These are phyloP conservation scores for Ericerus pela DNA, from an alignment of 1,140 invertebrate species.

Conservation along the genomic window DNA sequence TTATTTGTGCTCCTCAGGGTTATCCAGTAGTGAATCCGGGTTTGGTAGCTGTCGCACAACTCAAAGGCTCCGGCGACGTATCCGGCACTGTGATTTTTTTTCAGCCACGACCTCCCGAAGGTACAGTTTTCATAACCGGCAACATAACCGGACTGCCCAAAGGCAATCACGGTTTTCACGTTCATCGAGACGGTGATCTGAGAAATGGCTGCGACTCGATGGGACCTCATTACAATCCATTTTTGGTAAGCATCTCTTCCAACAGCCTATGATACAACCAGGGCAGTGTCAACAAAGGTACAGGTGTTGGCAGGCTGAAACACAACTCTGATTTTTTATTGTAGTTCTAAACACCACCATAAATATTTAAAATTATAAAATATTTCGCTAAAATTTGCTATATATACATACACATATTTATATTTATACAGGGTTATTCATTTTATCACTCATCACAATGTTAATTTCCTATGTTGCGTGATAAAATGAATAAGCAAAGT, in stretches of 20 bases:
- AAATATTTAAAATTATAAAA: too few relatives aligned
- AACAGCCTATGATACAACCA: too few relatives aligned
- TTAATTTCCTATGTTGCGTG: too few relatives aligned
- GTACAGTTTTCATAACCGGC: conserved; percentile 36
- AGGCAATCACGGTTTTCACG: conserved; percentile 57
- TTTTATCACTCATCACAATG: too few relatives aligned
- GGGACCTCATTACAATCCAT: conserved; percentile 34
- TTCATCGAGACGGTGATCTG: conserved; percentile 55
- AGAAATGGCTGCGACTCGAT: conserved; percentile 40
- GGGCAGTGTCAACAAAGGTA: too few relatives aligned
- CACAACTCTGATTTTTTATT: too few relatives aligned
- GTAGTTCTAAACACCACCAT: too few relatives aligned
- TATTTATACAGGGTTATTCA: too few relatives aligned
- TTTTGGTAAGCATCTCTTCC: conserved; percentile 23
- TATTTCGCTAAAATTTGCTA: too few relatives aligned
- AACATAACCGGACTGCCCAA: conserved; percentile 39
- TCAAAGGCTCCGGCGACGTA: conserved; percentile 9
- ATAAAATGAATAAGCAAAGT: too few relatives aligned
- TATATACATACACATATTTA: too few relatives aligned
- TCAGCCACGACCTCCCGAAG: conserved; percentile 25
- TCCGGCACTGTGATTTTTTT: conserved; percentile 16
- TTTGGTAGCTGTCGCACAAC: conserved; percentile 14
- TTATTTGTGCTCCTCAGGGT: not conserved
- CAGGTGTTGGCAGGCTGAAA: too few relatives aligned
- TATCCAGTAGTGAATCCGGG: not conserved